Evolutionary conservation across 2,888 invertebrate genomes (phyloP).

Genomic region (Drosophila ochracea): DNA sequence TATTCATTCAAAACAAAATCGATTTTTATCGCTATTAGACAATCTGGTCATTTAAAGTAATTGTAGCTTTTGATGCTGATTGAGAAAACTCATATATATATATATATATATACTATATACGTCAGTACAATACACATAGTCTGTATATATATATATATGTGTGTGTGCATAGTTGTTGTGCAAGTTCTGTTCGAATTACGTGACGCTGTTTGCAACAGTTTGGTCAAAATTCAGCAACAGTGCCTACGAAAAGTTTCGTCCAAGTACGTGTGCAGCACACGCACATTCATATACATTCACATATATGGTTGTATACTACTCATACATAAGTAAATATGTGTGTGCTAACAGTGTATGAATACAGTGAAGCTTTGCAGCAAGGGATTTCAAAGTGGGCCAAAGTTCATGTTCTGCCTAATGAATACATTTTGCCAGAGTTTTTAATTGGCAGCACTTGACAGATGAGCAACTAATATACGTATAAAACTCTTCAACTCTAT

Average conservation of each 20-base stretch:
- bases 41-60: neutral
- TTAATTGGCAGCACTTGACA: neutral
- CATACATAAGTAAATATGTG: slow-evolving; percentile 3
- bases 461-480: neutral
- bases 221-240: slow-evolving; percentile 46
- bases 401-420: slow-evolving; percentile 49
- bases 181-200: slow-evolving; percentile 51
- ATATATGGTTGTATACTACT: neutral
- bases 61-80: neutral
- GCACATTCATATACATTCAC: neutral
- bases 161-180: slow-evolving; percentile 16
- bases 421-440: slow-evolving; percentile 26
- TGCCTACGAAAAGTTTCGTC: slow-evolving; percentile 48
- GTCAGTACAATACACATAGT: neutral
- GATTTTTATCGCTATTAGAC: too few species aligned
- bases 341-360: neutral
- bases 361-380: slow-evolving; percentile 9
- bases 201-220: slow-evolving; percentile 62
- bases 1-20: too few species aligned
- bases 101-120: too few species aligned
- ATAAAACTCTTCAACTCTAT: neutral
- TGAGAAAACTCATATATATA: neutral
- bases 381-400: slow-evolving; percentile 46
- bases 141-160: neutral
- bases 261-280: slow-evolving; percentile 35